Base-by-base conservation (phyloP, 1,140 invertebrate genomes). In the Eumeta japonica region DNA sequence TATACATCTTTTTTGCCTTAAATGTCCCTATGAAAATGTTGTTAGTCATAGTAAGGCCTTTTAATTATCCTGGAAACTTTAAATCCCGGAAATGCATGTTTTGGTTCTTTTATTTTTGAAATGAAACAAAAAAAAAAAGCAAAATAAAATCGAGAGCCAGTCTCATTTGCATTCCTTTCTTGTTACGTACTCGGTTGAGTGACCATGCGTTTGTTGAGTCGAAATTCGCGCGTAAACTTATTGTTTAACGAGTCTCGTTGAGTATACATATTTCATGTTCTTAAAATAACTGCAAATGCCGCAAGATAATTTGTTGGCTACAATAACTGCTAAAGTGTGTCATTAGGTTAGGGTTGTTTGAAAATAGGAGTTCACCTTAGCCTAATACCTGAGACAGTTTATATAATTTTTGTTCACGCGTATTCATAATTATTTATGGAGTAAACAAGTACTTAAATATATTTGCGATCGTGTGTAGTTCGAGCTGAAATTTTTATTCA, bases 341-440 rank as follows among this genome's bases (percentile, higher is more conserved):
- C 40, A 66, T 55, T 70, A 60, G 68, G 68, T 73, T 65, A 73
- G 65, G 68, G 65, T 70, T 67, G 56, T 52, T 50, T 62, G 53
- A 50, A 62, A 59, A 58, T 52, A 58, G 43, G 58, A 46, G 59
- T 57, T 66, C 64, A 65, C 62, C 62, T 66, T 70, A 47, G 56
- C 67, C 67, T 59, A 62, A 57, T 67, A 53, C 35, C 46, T 51
- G n/a, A n/a, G n/a, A n/a, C n/a, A n/a, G n/a, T n/a, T n/a, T n/a
- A n/a, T n/a, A n/a, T n/a, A n/a, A n/a, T n/a, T n/a, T n/a, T n/a
- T n/a, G n/a, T n/a, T n/a, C n/a, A n/a, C n/a, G n/a, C n/a, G n/a
- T n/a, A n/a, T n/a, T n/a, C n/a, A n/a, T n/a, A n/a, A n/a, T n/a
- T n/a, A n/a, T n/a, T n/a, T n/a, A n/a, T n/a, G n/a, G n/a, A n/a